A percentile compares a stretch with the other conserved stretches of the same genome.
Conservation (phyloP, 1,140 invertebrate genomes). For the Gryon sp. region DNA sequence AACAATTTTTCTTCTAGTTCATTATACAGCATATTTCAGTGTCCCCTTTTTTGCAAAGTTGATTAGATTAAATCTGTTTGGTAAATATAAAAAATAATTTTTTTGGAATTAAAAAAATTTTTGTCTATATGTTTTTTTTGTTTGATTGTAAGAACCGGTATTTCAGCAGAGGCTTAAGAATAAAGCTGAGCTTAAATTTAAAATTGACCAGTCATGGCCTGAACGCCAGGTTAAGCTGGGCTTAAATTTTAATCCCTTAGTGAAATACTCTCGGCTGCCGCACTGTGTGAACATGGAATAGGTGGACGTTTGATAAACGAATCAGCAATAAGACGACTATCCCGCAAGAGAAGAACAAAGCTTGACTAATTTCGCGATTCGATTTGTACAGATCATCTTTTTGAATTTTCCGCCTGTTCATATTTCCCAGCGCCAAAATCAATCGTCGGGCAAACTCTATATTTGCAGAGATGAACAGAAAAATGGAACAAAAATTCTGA, state of each 20-base stretch:
- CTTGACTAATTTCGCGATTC: constrained; percentile 57
- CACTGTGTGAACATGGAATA: constrained; percentile 59
- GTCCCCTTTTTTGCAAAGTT: too few species aligned
- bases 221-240: constrained; percentile 57
- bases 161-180: constrained; percentile 57
- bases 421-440: constrained; percentile 19
- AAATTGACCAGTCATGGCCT: constrained; percentile 61
- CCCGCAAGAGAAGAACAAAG: constrained; percentile 45
- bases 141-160: constrained; percentile 40
- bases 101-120: constrained; percentile 4
- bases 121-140: constrained; percentile 27
- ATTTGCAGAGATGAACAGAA: too few species aligned
- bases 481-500: too few species aligned
- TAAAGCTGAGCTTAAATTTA: constrained; percentile 61
- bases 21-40: too few species aligned
- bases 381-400: constrained; percentile 47
- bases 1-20: too few species aligned
- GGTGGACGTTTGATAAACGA: constrained; percentile 65
- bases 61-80: too few species aligned
- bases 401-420: background rate
- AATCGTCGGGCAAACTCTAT: background rate
- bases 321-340: constrained; percentile 64
- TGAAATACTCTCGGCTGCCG: constrained; percentile 56
- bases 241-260: constrained; percentile 63
- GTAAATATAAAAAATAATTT: too few species aligned